These are phyloP conservation scores for Gymnothorax javanicus DNA, from an alignment of 2,797 vertebrate genomes.

Conservation along the genomic window DNA sequence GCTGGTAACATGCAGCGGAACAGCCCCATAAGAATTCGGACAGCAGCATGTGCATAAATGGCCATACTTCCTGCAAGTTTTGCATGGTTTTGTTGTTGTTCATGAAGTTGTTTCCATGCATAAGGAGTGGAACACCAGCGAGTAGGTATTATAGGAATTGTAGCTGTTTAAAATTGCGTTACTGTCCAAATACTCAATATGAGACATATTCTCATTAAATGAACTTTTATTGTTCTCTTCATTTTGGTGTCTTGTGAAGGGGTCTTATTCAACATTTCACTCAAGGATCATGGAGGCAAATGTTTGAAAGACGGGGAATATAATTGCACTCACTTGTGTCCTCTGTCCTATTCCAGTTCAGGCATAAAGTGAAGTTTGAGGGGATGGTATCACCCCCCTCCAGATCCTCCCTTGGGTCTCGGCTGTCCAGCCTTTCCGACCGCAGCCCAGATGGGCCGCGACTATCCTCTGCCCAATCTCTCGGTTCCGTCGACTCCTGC, in stretches of 20 bases:
- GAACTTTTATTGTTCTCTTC: background rate
- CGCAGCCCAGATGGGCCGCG: slow-evolving; percentile 40
- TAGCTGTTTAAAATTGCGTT: too few relatives aligned
- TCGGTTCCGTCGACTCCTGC: slow-evolving; percentile 58
- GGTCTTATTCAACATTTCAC: too few relatives aligned
- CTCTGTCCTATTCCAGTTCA: slow-evolving; percentile 64
- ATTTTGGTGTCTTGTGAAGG: background rate
- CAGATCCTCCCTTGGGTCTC: slow-evolving; percentile 65
- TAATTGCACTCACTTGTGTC: background rate
- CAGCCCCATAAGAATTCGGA: too few relatives aligned
- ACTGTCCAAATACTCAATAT: too few relatives aligned
- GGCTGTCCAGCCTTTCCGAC: slow-evolving; percentile 50
- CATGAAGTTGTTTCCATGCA: too few relatives aligned
- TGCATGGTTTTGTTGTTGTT: too few relatives aligned
- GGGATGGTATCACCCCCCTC: slow-evolving; percentile 70
- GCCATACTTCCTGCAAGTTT: too few relatives aligned
- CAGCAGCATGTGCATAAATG: too few relatives aligned
- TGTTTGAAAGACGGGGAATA: background rate
- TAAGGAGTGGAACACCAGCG: too few relatives aligned
- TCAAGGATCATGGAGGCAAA: background rate
- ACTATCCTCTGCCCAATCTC: slow-evolving; percentile 53
- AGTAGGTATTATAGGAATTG: too few relatives aligned
- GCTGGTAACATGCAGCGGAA: too few relatives aligned
- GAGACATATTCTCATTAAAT: background rate
- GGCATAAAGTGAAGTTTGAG: slow-evolving; percentile 80